These are phyloP conservation scores for Melieria crassipennis DNA, from an alignment of 2,888 invertebrate genomes.

Conservation along the genomic window DNA sequence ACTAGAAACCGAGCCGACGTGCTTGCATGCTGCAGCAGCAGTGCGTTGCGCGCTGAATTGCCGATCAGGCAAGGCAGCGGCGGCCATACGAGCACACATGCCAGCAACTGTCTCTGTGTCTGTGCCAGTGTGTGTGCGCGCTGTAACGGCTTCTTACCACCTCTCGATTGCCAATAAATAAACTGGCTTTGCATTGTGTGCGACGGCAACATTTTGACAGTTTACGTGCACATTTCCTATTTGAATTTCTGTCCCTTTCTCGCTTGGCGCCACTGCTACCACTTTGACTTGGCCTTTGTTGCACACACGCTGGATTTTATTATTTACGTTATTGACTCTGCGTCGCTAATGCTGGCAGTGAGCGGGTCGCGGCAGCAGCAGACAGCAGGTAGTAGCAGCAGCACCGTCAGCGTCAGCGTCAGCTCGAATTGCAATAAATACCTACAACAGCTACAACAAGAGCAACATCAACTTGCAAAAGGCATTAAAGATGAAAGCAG, in stretches of 20 bases:
- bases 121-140: not conserved
- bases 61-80: not conserved
- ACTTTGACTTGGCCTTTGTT: too few species aligned
- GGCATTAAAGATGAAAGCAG: too few species aligned
- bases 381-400: too few species aligned
- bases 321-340: too few species aligned
- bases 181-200: not conserved
- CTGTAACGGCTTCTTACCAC: not conserved
- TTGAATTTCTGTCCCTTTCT: not conserved
- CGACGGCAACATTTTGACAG: not conserved
- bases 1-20: not conserved
- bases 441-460: too few species aligned
- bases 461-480: too few species aligned
- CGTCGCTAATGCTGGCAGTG: too few species aligned
- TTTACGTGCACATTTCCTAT: not conserved
- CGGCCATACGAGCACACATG: not conserved
- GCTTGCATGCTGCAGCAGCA: not conserved
- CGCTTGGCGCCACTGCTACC: not conserved
- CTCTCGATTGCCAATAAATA: not conserved
- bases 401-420: too few species aligned
- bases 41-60: conserved; percentile 5
- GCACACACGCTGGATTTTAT: too few species aligned
- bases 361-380: too few species aligned
- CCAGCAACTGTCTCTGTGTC: not conserved
- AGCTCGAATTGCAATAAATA: too few species aligned